These are phyloP conservation scores for Kuschelorhynchus macadamiae DNA, from an alignment of 2,888 invertebrate species.

Conservation along the genomic window DNA sequence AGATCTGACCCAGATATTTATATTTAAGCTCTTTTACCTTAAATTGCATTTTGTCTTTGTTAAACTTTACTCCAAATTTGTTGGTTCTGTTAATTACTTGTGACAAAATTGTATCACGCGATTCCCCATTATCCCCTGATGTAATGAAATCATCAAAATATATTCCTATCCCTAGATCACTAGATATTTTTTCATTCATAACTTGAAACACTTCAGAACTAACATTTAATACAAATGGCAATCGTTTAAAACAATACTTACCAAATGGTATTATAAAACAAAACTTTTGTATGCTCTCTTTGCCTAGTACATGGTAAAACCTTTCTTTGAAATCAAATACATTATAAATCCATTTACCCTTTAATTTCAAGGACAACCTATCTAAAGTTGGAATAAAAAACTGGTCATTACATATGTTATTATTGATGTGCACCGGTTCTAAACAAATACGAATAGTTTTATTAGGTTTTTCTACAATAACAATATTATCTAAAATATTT, in stretches of 20 bases:
- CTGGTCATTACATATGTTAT: constrained; percentile 35
- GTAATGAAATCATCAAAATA: constrained; percentile 57
- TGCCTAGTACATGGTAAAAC: constrained; percentile 52
- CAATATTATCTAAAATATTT: constrained; percentile 40
- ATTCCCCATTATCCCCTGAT: constrained; percentile 45
- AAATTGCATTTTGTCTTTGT: constrained; percentile 52
- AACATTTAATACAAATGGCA: constrained; percentile 47
- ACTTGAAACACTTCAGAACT: constrained; percentile 54
- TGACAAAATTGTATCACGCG: constrained; percentile 52
- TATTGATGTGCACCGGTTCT: constrained; percentile 45
- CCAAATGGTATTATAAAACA: constrained; percentile 54
- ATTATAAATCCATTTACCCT: constrained; percentile 52
- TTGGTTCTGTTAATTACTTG: constrained; percentile 51
- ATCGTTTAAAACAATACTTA: constrained; percentile 46
- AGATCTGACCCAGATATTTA: constrained; percentile 48
- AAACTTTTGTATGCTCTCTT: constrained; percentile 40
- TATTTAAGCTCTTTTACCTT: constrained; percentile 35
- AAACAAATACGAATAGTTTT: constrained; percentile 39
- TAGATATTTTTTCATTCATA: constrained; percentile 30
- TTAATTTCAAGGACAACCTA: constrained; percentile 51
- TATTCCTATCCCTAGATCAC: constrained; percentile 49
- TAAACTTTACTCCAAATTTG: constrained; percentile 56
- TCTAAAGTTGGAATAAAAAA: constrained; percentile 52
- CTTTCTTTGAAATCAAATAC: constrained; percentile 54
- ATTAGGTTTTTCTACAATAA: constrained; percentile 43